Evolutionary conservation across 2,113 vertebrate species (phyloP), one percentile per base, ranked within the genome.

Genomic region (Eonycteris spelaea): DNA sequence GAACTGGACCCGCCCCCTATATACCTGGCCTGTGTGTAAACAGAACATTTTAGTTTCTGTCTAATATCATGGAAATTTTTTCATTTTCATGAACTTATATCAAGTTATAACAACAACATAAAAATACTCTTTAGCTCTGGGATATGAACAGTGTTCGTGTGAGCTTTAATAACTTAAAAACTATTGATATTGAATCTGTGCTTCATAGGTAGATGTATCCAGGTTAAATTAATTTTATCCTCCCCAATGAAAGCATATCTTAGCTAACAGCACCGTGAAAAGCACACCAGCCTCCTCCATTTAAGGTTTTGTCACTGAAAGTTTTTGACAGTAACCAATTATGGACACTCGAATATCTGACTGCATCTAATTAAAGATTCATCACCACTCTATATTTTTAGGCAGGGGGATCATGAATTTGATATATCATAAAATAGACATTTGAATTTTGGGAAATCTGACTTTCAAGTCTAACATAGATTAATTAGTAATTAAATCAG

Each of bases 1-100:
- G 98, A 98, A 97, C 98, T 98, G 98, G 98, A 95, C 98, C 98
- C 98, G 98, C 98, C 96, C 97, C 98, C 98, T 98, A 98, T 98
- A 97, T 99, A 99, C 92, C 99, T 99, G 97, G 98, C 98, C 99
- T 99, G 98, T 53, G 86, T 90, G 70, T 91, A 98, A 98, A 99
- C 90, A 99, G 90, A 98, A 95, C 97, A 96, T 28, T 98, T 98
- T 95, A 98, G 98, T 98, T 98, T 92, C 97, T 97, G 6, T 84
- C 92, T 96, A 73, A 89, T 40, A 86, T 74, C 74, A 91, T 21
- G 3, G 12, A 75, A 94, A 8, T 30, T 78, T 45, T 90, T 78
- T 95, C 40, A 92, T 48, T 33, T 3, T 75, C 40, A 93, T 3
- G 92, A 77, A 68, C 21, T 68, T 14, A 74, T 59, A 53, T 53